A percentile compares a stretch with the other conserved stretches of the same genome.
Evolutionary conservation across 1,140 invertebrate genomes (phyloP).

Genomic region (Oedothorax gibbosus): DNA sequence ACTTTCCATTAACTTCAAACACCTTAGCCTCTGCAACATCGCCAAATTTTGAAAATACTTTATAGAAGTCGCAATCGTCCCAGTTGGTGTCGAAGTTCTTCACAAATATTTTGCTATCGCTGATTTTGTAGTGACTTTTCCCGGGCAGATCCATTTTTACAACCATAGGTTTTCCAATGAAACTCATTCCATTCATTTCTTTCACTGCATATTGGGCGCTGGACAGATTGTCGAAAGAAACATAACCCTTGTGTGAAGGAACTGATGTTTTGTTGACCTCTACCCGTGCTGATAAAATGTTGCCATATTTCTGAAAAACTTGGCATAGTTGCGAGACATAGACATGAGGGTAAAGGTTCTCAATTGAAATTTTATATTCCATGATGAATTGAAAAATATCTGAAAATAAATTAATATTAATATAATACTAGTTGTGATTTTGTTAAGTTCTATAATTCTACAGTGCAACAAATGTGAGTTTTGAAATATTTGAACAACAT

Average conservation of each 20-base stretch:
- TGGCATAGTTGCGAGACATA: slow-evolving; percentile 5
- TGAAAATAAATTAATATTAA: background rate
- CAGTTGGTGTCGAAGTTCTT: slow-evolving; percentile 8
- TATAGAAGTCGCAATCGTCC: slow-evolving; percentile 24
- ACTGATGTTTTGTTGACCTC: background rate
- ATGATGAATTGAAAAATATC: background rate
- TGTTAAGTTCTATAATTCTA: too few species aligned
- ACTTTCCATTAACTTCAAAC: slow-evolving; percentile 17
- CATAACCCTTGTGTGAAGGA: slow-evolving; percentile 13
- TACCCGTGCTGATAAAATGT: slow-evolving; percentile 12
- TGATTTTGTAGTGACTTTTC: background rate
- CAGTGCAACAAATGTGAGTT: too few species aligned
- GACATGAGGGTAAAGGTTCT: slow-evolving; percentile 5
- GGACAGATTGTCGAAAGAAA: background rate
- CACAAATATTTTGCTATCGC: slow-evolving; percentile 17
- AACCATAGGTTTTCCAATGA: background rate
- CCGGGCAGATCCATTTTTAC: background rate
- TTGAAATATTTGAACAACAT: too few species aligned
- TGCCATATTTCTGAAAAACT: slow-evolving; percentile 11
- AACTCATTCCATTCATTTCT: slow-evolving; percentile 9
- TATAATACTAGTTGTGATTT: too few species aligned
- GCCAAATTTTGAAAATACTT: slow-evolving; percentile 6
- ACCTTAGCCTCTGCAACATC: slow-evolving; percentile 2
- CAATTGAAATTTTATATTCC: slow-evolving; percentile 1
- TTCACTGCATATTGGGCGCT: slow-evolving; percentile 14